Percentiles rank a stretch among this genome's conserved stretches.
These are phyloP conservation scores for Drosophila parthenogenetica DNA, from an alignment of 2,888 invertebrate species.

Conservation along the genomic window DNA sequence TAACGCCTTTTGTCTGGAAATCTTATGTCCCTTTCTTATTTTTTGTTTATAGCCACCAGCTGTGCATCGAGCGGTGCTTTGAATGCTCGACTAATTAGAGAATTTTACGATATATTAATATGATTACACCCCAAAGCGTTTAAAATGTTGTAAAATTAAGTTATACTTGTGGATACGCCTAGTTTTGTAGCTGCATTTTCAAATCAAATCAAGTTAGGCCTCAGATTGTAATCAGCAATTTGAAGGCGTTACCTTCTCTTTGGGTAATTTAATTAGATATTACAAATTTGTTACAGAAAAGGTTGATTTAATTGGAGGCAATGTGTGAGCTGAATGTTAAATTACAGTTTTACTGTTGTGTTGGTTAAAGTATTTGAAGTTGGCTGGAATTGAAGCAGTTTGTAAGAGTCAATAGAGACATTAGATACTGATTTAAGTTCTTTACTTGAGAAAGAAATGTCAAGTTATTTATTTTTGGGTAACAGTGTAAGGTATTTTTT, in stretches of 20 bases:
- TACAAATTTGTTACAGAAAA: background rate
- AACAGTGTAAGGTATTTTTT: too few species aligned
- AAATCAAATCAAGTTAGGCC: slow-evolving; percentile 1
- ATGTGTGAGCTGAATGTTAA: slow-evolving; percentile 2
- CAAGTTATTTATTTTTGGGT: too few species aligned
- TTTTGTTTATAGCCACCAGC: slow-evolving; percentile 57
- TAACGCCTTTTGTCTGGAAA: slow-evolving; percentile 3
- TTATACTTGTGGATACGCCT: slow-evolving; percentile 55
- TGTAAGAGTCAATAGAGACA: too few species aligned
- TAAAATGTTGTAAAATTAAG: slow-evolving; percentile 59
- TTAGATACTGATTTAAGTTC: too few species aligned
- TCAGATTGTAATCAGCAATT: slow-evolving; percentile 22
- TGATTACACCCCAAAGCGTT: slow-evolving; percentile 58
- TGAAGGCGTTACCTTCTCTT: slow-evolving; percentile 29
- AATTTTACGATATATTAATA: slow-evolving; percentile 73
- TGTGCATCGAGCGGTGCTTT: slow-evolving; percentile 59
- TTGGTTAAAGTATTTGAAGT: too few species aligned
- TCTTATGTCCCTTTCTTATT: background rate
- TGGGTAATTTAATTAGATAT: slow-evolving; percentile 45
- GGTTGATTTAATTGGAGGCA: background rate
- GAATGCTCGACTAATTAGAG: slow-evolving; percentile 72
- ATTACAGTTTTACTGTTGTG: background rate
- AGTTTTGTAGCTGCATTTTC: slow-evolving; percentile 14
- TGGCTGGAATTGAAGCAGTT: too few species aligned
- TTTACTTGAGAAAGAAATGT: too few species aligned